These are phyloP conservation scores for Dusona sp. DNA, from an alignment of 2,888 invertebrate genomes.

Conservation along the genomic window DNA sequence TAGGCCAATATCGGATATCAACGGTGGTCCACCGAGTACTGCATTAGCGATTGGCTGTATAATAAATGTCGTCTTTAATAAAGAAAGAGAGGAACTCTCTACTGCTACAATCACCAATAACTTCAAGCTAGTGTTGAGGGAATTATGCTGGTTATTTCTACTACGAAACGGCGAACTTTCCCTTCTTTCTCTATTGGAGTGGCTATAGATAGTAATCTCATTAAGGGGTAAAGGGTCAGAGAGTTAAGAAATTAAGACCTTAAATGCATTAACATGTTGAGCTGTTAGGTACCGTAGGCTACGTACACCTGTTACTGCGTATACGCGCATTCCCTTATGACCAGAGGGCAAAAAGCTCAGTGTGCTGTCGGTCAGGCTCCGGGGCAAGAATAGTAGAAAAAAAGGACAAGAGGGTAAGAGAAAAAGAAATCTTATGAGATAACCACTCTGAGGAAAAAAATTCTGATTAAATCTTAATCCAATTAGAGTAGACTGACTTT, in stretches of 20 bases:
- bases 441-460: constrained; percentile 65
- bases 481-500: constrained; percentile 69
- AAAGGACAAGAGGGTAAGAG: constrained; percentile 33
- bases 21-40: not conserved
- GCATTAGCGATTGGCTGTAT: not conserved
- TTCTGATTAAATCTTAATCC: constrained; percentile 80
- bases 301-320: constrained; percentile 43
- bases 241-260: constrained; percentile 80
- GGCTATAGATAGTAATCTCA: constrained; percentile 5
- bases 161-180: constrained; percentile 4
- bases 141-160: constrained; percentile 4
- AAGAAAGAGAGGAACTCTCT: not conserved
- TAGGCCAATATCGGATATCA: not conserved
- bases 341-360: constrained; percentile 16
- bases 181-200: not conserved
- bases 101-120: not conserved
- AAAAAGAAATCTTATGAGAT: constrained; percentile 36
- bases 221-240: constrained; percentile 53
- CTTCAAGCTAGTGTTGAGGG: not conserved
- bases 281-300: constrained; percentile 53
- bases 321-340: constrained; percentile 20
- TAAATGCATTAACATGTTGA: constrained; percentile 77
- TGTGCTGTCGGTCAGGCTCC: constrained; percentile 27
- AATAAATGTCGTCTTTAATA: not conserved
- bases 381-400: not conserved